Percentiles rank a stretch among this genome's conserved stretches.
Conservation (phyloP, 1,140 invertebrate genomes). For the Drosophila ercepeae region DNA sequence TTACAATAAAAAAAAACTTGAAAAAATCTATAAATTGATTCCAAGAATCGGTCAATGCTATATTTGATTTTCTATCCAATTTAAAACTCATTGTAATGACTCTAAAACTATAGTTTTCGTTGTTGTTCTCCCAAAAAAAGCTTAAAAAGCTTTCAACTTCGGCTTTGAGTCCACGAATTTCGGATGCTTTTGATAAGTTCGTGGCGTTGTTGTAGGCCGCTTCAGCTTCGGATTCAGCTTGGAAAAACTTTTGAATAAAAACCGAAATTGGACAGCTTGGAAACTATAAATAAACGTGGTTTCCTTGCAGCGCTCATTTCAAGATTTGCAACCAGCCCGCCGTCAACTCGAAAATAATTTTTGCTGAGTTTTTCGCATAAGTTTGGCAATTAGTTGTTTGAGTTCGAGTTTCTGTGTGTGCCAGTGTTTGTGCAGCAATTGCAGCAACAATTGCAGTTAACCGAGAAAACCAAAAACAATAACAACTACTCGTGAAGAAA, state of each 20-base stretch:
- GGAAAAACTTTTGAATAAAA: constrained; percentile 63
- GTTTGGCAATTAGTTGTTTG: constrained; percentile 41
- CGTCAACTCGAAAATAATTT: constrained; percentile 51
- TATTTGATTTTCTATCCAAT: not conserved
- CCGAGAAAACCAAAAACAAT: constrained; percentile 64
- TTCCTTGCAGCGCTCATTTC: constrained; percentile 76
- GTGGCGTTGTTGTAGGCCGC: constrained; percentile 20
- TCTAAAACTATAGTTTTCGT: constrained; percentile 41
- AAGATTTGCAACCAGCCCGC: constrained; percentile 79
- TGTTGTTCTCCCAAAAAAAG: constrained; percentile 30
- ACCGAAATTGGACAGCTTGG: constrained; percentile 46
- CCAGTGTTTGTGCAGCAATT: constrained; percentile 48
- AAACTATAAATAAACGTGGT: constrained; percentile 83
- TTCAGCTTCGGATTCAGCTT: constrained; percentile 42
- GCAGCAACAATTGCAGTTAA: constrained; percentile 81
- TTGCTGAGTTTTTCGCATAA: constrained; percentile 49
- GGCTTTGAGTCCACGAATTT: constrained; percentile 29
- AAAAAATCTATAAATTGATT: no score
- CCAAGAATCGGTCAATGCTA: no score
- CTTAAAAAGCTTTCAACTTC: constrained; percentile 33
- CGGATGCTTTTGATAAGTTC: constrained; percentile 16
- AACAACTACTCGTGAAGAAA: constrained; percentile 64
- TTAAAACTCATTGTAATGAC: not conserved
- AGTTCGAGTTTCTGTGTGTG: constrained; percentile 24
- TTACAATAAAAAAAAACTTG: not conserved